A percentile compares a stretch with the other conserved stretches of the same genome.
These are phyloP conservation scores for Oxygymnocypris stewartii DNA, from an alignment of 2,113 vertebrate species.

Conservation along the genomic window DNA sequence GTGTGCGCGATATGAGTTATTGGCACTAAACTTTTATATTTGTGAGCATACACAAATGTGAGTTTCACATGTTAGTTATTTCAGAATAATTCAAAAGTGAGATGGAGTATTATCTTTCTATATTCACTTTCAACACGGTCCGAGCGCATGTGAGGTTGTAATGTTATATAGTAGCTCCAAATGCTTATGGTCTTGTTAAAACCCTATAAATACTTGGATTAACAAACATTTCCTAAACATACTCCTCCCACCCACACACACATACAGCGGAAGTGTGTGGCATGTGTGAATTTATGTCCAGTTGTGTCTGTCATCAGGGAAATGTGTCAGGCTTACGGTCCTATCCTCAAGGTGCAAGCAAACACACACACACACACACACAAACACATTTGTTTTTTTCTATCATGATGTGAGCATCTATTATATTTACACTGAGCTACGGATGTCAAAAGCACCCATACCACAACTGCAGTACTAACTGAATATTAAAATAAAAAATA, in stretches of 20 bases:
- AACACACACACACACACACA: background rate
- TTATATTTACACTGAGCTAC: background rate
- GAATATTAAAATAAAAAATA: background rate
- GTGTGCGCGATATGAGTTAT: background rate
- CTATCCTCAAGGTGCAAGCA: background rate
- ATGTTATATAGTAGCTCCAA: constrained; percentile 1
- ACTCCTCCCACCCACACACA: background rate
- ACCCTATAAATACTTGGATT: constrained; percentile 15
- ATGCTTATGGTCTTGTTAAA: background rate
- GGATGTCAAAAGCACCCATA: background rate
- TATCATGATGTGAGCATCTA: background rate
- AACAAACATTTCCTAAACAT: constrained; percentile 30
- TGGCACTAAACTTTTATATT: background rate
- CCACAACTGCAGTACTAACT: background rate
- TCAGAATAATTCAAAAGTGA: background rate
- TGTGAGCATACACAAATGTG: background rate
- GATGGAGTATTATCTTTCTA: background rate
- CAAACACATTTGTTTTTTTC: background rate
- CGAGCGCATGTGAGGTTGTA: background rate
- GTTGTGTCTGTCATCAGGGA: constrained; percentile 31
- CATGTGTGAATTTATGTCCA: constrained; percentile 27
- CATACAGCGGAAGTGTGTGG: background rate
- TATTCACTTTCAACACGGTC: background rate
- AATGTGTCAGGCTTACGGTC: background rate
- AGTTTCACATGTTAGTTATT: background rate